Evolutionary conservation across 2,113 vertebrate species (phyloP), one percentile per base, ranked within the genome.

Genomic region (Tragelaphus imberbis): DNA sequence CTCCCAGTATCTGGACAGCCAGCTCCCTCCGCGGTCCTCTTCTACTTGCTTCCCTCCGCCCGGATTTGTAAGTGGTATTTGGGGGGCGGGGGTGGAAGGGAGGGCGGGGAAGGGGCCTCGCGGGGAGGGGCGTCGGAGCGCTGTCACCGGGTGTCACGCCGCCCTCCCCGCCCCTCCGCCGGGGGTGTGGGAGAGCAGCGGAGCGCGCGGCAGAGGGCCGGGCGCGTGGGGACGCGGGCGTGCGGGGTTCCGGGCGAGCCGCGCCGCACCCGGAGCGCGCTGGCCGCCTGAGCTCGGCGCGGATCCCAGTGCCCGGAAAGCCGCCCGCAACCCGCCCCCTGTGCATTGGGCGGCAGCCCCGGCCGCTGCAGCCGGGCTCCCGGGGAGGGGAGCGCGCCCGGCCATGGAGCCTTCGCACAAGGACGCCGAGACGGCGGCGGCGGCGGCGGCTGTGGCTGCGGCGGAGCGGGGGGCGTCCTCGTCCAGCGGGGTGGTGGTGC

Each of bases 401-500:
- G 80, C 95, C 81, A 98, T 97, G 93, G 97, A 98, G 71, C 88
- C 97, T 33, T 97, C 97, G 87, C 96, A 91, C 90, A 98, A 98
- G 59, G 97, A 98, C 56, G 55, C 95, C 25, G 97, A 98, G 95
- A 93, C 97, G 11, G 97, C 88, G 44, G 97, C 97, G 3, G 95
- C 91, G 21, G 96, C 88, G 19, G 98, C 97, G 23, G 80, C 87
- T 3, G 82, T 7, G 51, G 91, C 77, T 4, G 49, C 92, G 5
- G 98, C 98, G 55, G 98, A 98, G 84, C 98, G 98, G 88, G 98
- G 98, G 75, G 96, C 98, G 58, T 98, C 99, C 49, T 98, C 99
- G 5, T 99, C 99, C 93, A 99, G 99, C 96, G 99, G 99, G 95
- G 99, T 99, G 98, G 99, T 99, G 98, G 99, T 99, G 97, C 99